Conservation (phyloP, 2,113 vertebrate genomes). For the Paratilapia polleni region DNA sequence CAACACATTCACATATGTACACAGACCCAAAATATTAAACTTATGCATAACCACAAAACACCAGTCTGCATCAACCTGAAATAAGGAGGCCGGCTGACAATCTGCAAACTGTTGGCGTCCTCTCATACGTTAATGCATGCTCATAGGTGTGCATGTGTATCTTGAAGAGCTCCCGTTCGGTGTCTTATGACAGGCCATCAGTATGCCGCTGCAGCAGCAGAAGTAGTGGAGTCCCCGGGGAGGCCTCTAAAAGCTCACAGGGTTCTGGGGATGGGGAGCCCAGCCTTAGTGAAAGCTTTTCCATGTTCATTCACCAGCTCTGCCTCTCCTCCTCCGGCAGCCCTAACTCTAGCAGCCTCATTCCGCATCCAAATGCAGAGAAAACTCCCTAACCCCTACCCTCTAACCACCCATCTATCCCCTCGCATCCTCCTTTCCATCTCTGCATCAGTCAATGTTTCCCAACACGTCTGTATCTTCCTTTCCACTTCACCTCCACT, state of each 20-base stretch:
- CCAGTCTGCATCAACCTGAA: neutral
- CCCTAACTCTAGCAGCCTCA: constrained; percentile 28
- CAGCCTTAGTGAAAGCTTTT: constrained; percentile 80
- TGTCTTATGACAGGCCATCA: constrained; percentile 69
- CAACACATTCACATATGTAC: neutral
- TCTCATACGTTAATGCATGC: neutral
- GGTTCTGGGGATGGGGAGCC: constrained; percentile 57
- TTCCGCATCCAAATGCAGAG: constrained; percentile 54
- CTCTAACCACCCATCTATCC: constrained; percentile 38
- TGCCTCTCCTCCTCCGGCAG: constrained; percentile 45
- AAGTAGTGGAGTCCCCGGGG: constrained; percentile 64
- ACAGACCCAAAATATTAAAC: neutral
- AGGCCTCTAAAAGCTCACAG: constrained; percentile 75
- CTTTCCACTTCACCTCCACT: constrained; percentile 69
- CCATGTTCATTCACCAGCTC: constrained; percentile 74
- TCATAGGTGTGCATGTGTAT: constrained; percentile 6
- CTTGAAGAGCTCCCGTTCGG: constrained; percentile 35
- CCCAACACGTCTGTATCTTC: constrained; percentile 63
- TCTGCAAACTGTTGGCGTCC: neutral
- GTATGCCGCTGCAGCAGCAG: constrained; percentile 59
- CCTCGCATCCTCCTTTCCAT: constrained; percentile 32
- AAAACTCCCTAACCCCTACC: constrained; percentile 57
- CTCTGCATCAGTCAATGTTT: constrained; percentile 64
- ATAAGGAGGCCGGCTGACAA: neutral
- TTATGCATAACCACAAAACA: neutral